Percentiles rank a stretch among this genome's conserved stretches.
These are phyloP conservation scores for Myathropa florea DNA, from an alignment of 2,888 invertebrate species.

Conservation along the genomic window DNA sequence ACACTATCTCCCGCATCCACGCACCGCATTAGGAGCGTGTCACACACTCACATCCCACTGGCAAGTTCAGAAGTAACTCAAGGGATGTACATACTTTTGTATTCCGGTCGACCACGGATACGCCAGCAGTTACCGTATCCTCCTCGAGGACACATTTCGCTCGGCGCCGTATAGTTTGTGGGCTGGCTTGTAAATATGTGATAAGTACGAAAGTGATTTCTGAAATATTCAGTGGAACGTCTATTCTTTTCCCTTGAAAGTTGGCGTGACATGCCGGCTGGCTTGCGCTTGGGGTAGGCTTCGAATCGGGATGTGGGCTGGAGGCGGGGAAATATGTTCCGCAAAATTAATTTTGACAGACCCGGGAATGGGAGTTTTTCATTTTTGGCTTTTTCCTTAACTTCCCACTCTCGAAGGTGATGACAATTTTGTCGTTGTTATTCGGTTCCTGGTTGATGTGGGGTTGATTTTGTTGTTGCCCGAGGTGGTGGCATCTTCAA, in stretches of 20 bases:
- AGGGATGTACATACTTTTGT: neutral
- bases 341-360: slow-evolving; percentile 30
- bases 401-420: neutral
- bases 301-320: neutral
- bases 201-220: slow-evolving; percentile 42
- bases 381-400: neutral
- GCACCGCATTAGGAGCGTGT: neutral
- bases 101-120: neutral
- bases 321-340: slow-evolving; percentile 1
- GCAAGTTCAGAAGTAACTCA: neutral
- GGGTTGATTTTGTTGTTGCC: neutral
- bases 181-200: slow-evolving; percentile 8
- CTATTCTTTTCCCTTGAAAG: neutral
- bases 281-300: neutral
- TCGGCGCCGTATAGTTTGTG: neutral
- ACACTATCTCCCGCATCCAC: slow-evolving; percentile 3
- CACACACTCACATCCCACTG: neutral
- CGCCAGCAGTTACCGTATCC: neutral
- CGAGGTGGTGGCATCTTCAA: neutral
- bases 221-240: slow-evolving; percentile 30
- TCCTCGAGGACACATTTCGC: neutral
- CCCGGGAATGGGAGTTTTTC: neutral
- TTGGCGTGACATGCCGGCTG: neutral
- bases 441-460: neutral
- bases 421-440: neutral